These are phyloP conservation scores for Sinella curviseta DNA, from an alignment of 1,140 invertebrate genomes.

Conservation along the genomic window DNA sequence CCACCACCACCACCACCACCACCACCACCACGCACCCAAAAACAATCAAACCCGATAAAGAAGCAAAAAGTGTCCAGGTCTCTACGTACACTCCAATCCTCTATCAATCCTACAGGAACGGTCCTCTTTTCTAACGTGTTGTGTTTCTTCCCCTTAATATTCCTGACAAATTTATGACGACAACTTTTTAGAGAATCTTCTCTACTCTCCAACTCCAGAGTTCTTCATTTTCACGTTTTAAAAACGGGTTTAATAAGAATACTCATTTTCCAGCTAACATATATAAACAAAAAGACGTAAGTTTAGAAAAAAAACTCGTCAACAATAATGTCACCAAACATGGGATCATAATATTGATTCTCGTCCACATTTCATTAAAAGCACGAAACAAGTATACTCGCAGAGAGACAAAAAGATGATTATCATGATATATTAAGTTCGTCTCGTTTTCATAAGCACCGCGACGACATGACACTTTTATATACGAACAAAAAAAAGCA, in stretches of 20 bases:
- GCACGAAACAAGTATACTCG: not conserved
- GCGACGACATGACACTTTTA: no score
- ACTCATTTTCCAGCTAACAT: no score
- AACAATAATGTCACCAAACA: constrained; percentile 3
- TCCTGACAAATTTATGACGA: constrained; percentile 29
- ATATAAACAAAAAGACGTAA: not conserved
- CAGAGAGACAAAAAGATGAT: not conserved
- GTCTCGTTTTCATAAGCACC: not conserved
- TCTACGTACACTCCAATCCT: no score
- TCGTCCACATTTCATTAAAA: not conserved
- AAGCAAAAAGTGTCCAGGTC: no score
- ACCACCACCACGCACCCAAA: no score
- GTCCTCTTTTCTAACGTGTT: no score
- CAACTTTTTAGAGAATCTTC: not conserved
- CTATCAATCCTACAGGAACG: no score
- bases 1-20: no score
- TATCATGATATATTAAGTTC: constrained; percentile 15
- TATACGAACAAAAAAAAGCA: not conserved
- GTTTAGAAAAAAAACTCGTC: not conserved
- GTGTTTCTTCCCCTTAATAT: no score
- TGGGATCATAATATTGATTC: not conserved
- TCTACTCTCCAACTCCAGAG: no score
- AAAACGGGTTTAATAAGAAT: not conserved
- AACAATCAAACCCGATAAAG: no score
- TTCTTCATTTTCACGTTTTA: no score